Percentiles rank a stretch among this genome's conserved stretches.
phyloP scores from a whole-genome alignment of 2,113 vertebrate species.

The Willisornis vidua region DNA sequence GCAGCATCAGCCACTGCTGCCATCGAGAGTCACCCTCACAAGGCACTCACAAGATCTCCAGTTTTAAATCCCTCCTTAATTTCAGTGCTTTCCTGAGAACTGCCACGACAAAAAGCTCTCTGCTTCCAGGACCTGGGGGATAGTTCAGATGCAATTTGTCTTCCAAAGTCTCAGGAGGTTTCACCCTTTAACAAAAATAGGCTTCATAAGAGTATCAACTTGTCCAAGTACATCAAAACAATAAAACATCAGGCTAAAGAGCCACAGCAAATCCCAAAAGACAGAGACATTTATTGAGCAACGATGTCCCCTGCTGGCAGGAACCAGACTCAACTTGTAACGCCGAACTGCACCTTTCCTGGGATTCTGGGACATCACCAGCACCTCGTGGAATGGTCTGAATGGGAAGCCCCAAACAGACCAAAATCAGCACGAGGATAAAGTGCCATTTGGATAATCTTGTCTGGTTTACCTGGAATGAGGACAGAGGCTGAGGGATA shows the following conservation, averaged over 20 bases:
- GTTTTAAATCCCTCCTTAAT: background rate
- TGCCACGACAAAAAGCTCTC: background rate
- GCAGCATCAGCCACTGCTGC: background rate
- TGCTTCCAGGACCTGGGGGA: background rate
- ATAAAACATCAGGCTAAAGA: background rate
- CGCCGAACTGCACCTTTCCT: fast-evolving
- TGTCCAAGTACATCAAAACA: background rate
- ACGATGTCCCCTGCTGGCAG: slow-evolving; percentile 72
- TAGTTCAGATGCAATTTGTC: background rate
- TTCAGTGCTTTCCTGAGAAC: background rate
- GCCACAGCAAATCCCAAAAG: background rate
- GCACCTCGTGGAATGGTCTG: background rate
- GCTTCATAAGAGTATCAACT: background rate
- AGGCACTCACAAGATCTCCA: background rate
- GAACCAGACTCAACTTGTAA: background rate
- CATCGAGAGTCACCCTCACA: background rate
- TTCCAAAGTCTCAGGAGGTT: background rate
- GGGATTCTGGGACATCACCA: background rate
- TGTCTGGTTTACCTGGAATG: background rate
- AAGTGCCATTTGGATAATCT: background rate
- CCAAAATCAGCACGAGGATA: background rate
- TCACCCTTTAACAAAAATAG: background rate
- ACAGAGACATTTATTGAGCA: slow-evolving; percentile 32
- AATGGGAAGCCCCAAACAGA: background rate
- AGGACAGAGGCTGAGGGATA: background rate